Percentiles rank a stretch among this genome's conserved stretches.
Evolutionary conservation across 2,797 vertebrate species (phyloP).

Genomic region (Siniperca undulata): DNA sequence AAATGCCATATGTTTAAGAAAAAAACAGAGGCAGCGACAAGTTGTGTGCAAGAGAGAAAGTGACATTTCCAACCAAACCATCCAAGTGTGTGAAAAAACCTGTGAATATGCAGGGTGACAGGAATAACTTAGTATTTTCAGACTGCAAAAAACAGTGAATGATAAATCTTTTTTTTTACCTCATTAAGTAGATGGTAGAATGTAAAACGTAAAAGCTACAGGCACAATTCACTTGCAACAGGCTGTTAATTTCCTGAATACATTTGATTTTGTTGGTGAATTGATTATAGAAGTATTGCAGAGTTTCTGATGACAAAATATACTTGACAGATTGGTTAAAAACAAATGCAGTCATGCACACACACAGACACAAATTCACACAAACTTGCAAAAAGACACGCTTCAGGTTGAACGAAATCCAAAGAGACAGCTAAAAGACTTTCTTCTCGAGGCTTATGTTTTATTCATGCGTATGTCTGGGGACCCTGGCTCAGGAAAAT

Average conservation of each 20-base stretch:
- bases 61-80: slow-evolving; percentile 7
- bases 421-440: slow-evolving; percentile 65
- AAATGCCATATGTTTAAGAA: slow-evolving; percentile 14
- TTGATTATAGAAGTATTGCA: slow-evolving; percentile 8
- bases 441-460: slow-evolving; percentile 67
- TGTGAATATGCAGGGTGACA: slow-evolving; percentile 21
- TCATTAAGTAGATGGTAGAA: slow-evolving; percentile 28
- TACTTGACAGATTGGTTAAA: slow-evolving; percentile 5
- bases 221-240: slow-evolving; percentile 10
- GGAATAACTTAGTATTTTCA: background rate
- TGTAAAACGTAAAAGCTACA: slow-evolving; percentile 19
- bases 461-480: slow-evolving; percentile 74
- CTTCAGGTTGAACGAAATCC: slow-evolving; percentile 57
- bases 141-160: background rate
- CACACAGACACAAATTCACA: slow-evolving; percentile 27
- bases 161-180: slow-evolving; percentile 4
- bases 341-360: slow-evolving; percentile 15
- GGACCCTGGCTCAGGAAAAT: slow-evolving; percentile 64
- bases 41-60: slow-evolving; percentile 12
- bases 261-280: slow-evolving; percentile 2
- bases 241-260: slow-evolving; percentile 26
- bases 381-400: slow-evolving; percentile 40
- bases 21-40: background rate
- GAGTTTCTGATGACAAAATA: slow-evolving; percentile 6
- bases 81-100: background rate